Evolutionary conservation across 1,140 invertebrate genomes (phyloP), one percentile per base, ranked within the genome.

Genomic region (Rhynchophorus ferrugineus): DNA sequence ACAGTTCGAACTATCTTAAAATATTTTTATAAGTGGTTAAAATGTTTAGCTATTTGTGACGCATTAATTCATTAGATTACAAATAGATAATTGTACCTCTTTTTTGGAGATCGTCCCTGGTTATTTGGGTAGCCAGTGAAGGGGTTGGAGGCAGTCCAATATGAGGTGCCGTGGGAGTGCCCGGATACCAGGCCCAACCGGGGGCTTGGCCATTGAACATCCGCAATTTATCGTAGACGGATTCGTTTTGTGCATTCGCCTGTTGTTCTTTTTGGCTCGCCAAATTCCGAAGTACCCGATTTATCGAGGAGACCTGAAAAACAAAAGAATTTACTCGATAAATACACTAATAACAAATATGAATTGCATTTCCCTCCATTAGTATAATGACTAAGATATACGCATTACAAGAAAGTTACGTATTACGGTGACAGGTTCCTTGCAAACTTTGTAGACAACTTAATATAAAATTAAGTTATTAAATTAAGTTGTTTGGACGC

Each of bases 221-320:
- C 61, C 87, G 80, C 34, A 91, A 70, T 68, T 91, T 91, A 66
- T 91, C 89, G 70, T 91, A 92, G 58, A 91, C 87, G 29, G 77
- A 76, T 61, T 83, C 80, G 61, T 81, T 80, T 72, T 63, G 74
- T 60, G 55, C 75, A 11, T 38, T 46, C 64, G 48, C 75, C 68
- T 79, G 78, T 60, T 85, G 83, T 64, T 92, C 89, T 61, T 92
- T 95, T 68, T 94, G 89, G 3, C 91, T 87, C 0, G 91, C 89
- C 46, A 98, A 76, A 72, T 96, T 97, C 35, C 94, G 79, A 54
- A 98, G 75, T n/a, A 98, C 94, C 57, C 94, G 85, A 74, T 97
- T 97, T 62, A 97, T 98, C n/a, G 93, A 97, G 5, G 94, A 98
- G 34, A 97, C 93, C 93, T 96, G 73, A 13, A 71, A 74, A 34